Percentiles rank a stretch among this genome's conserved stretches.
Evolutionary conservation across 2,113 vertebrate genomes (phyloP).

Genomic region (Phylloscopus trochilus): DNA sequence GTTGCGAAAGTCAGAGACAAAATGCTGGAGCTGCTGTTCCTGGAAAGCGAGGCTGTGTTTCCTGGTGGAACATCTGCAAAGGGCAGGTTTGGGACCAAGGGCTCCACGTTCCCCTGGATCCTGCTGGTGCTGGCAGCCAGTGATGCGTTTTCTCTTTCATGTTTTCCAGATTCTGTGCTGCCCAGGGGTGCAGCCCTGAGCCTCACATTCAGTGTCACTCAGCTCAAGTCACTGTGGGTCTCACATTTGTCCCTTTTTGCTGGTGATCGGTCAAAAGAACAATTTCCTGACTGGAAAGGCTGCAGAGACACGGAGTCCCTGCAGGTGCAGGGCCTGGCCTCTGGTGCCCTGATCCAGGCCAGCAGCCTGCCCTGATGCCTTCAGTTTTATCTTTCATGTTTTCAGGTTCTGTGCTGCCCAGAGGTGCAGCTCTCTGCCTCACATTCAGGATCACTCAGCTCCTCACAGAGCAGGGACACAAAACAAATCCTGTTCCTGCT

Average conservation of each 20-base stretch:
- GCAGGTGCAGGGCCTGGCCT: not conserved
- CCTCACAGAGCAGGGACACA: too few species aligned
- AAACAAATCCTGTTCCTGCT: too few species aligned
- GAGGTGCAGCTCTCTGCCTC: too few species aligned
- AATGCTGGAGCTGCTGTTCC: slow-evolving; percentile 17
- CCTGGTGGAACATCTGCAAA: not conserved
- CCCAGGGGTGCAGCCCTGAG: not conserved
- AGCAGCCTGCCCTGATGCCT: too few species aligned
- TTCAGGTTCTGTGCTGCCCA: too few species aligned
- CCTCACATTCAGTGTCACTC: not conserved
- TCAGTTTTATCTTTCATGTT: too few species aligned
- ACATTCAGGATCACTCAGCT: too few species aligned
- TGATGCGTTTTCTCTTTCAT: not conserved
- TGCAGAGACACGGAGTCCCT: too few species aligned
- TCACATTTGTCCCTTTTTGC: too few species aligned
- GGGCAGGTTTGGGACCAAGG: not conserved
- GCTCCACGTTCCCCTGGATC: not conserved
- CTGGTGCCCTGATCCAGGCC: too few species aligned
- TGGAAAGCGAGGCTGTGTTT: not conserved
- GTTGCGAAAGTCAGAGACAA: not conserved
- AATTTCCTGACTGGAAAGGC: too few species aligned
- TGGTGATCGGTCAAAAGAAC: too few species aligned
- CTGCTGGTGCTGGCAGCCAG: not conserved
- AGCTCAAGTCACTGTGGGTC: not conserved
- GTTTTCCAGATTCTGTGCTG: not conserved